Base-by-base conservation (phyloP, 2,113 vertebrate species). In the Labeo catla region DNA sequence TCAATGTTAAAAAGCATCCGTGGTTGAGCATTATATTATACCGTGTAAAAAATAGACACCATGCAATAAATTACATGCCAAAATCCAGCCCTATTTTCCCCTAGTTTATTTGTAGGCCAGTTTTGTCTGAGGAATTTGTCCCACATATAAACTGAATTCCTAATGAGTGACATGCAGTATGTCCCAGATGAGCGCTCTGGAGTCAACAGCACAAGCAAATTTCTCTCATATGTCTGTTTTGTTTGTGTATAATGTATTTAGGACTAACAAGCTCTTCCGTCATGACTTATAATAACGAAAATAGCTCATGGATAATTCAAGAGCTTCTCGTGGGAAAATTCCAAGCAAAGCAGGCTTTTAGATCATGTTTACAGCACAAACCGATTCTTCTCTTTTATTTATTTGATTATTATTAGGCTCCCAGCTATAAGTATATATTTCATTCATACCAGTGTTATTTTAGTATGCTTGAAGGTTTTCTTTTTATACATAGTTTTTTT, bases 251-350 rank as follows among this genome's bases (percentile, higher is more conserved):
- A 57, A 23, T 63, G 52, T 81, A n/a, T 65, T 86, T 45, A 47
- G 19, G 34, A 50, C 70, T 82, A 81, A 76, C 84, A 70, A 23
- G 15, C 39, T 65, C 79, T 86, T 82, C 85, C 68, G 52, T 19
- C 77, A 8, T 19, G 28, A 39, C 12, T 50, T 23, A 39, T 43
- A 28, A 28, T 28, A 66, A 83, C 39, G 63, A 70, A 68, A 70
- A 82, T 68, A 50, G 23, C 63, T 28, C 12, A 65, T 65, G 63
- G 65, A 82, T 61, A 63, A 59, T 59, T 23, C 52, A 57, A 52
- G 66, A 74, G 10, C 70, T 86, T 86, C 66, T 73, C 85, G 10
- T 86, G 85, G 85, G 85, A 86, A 86, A 73, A 74, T 52, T 19
- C 57, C 0, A 11, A 59, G 23, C 45, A 57, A 81, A 82, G 47